Evolutionary conservation across 2,888 invertebrate species (phyloP), one percentile per base, ranked within the genome.

Genomic region (Hermodice carunculata): DNA sequence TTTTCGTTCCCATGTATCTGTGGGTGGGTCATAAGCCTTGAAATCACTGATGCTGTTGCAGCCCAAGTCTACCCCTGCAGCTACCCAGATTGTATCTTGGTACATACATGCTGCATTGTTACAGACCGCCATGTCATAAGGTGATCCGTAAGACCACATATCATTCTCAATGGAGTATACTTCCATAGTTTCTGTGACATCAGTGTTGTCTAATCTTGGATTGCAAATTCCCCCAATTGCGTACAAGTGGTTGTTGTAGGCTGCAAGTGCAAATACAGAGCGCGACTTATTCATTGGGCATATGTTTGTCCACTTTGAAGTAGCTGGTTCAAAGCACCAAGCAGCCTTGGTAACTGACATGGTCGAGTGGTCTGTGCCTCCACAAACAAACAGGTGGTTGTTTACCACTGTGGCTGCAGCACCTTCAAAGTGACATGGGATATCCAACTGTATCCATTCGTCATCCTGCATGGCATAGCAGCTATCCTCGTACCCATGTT

Each of bases 341-440:
- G 56, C 54, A 11, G 43, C 29, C 5, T 32, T 44, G 22, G 42
- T 46, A 37, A 28, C 22, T 1, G 29, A 42, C 24, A 8, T 49
- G 37, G 24, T 28, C 3, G 32, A 49, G 14, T 49, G 31, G 11
- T 8, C 11, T 26, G 11, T 29, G 8, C 63, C 63, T 8, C 63
- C 63, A 26, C 63, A 63, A 22, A 63, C 43, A 42, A 56, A 63
- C 40, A 63, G 31, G 40, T 49, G 51, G 22, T 63, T 40, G n/a
- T 58, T 58, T 29, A 49, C 26, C 1, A 58, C 58, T n/a, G 31
- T 26, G 31, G 44, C 48, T 17, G 40, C 42, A 19, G 58, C 57
- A 32, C 51, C 58, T 22, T 28, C 17, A 29, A 63, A 57, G 11
- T 48, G 51, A 24, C 51, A 48, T 19, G 63, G 63, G 24, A 8